Evolutionary conservation across 2,797 vertebrate species (phyloP).

Genomic region (Triplophysa bombifrons): DNA sequence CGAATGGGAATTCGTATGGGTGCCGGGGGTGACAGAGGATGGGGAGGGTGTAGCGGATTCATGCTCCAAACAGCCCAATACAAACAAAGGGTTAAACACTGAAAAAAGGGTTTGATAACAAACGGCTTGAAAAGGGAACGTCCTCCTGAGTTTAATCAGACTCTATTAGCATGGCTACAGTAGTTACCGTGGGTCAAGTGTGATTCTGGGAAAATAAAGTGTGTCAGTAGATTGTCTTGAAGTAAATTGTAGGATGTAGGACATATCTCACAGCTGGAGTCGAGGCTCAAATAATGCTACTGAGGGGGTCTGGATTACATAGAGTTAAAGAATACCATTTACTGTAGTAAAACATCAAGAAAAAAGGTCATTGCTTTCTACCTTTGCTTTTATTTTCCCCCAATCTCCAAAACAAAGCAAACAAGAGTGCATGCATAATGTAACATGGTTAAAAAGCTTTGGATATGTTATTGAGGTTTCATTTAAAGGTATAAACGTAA

Average conservation of each 20-base stretch:
- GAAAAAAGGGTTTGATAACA: conserved; percentile 12
- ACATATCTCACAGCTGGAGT: background rate
- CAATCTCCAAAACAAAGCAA: too few species aligned
- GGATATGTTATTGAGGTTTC: background rate
- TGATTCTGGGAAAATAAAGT: conserved; percentile 21
- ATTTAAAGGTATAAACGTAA: background rate
- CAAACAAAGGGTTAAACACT: conserved; percentile 16
- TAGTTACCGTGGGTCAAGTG: conserved; percentile 38
- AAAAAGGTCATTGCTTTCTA: too few species aligned
- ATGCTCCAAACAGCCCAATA: conserved; percentile 9
- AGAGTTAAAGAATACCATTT: background rate
- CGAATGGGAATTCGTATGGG: conserved; percentile 43
- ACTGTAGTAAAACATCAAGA: too few species aligned
- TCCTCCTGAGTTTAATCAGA: conserved; percentile 16
- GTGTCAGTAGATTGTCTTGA: conserved; percentile 10
- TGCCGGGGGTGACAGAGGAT: conserved; percentile 4
- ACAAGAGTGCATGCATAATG: background rate
- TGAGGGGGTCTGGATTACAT: conserved; percentile 18
- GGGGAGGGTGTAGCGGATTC: conserved; percentile 1
- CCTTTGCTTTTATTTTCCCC: too few species aligned
- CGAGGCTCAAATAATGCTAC: background rate
- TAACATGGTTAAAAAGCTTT: background rate
- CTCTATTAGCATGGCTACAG: conserved; percentile 11
- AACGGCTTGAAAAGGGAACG: conserved; percentile 13
- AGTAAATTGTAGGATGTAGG: background rate